phyloP scores from a whole-genome alignment of 1,140 invertebrate species.

The Zaprionus vittiger region DNA sequence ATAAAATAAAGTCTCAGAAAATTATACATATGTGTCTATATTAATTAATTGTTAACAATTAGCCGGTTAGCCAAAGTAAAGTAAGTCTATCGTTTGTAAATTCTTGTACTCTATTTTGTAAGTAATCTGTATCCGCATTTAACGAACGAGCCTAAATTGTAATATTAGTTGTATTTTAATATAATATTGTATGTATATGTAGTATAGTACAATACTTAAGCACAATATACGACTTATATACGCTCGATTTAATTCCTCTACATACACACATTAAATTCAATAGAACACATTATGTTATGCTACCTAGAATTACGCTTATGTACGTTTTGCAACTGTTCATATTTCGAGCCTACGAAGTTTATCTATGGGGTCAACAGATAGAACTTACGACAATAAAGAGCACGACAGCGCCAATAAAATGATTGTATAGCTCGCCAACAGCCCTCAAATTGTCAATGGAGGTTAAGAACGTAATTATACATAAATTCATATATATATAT shows the following conservation, averaged over 20 bases:
- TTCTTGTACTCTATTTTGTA: slow-evolving; percentile 16
- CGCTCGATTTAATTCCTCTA: slow-evolving; percentile 37
- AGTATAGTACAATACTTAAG: slow-evolving; percentile 31
- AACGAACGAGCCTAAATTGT: slow-evolving; percentile 29
- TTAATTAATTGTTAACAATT: slow-evolving; percentile 8
- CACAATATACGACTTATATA: slow-evolving; percentile 39
- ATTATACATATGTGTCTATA: not conserved
- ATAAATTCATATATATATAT: slow-evolving; percentile 1
- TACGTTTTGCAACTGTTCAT: slow-evolving; percentile 34
- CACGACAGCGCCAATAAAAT: slow-evolving; percentile 83
- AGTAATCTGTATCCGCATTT: slow-evolving; percentile 13
- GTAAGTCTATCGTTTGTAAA: slow-evolving; percentile 12
- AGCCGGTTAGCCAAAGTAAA: slow-evolving; percentile 3
- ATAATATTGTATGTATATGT: not conserved
- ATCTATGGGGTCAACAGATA: slow-evolving; percentile 61
- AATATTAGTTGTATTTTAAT: slow-evolving; percentile 7
- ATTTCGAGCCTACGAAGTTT: slow-evolving; percentile 54
- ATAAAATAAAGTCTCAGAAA: slow-evolving; percentile 14
- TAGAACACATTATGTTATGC: slow-evolving; percentile 30
- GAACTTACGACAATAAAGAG: slow-evolving; percentile 83
- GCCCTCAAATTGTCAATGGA: slow-evolving; percentile 76
- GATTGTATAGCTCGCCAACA: slow-evolving; percentile 83
- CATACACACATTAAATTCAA: slow-evolving; percentile 46
- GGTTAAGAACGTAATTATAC: slow-evolving; percentile 51
- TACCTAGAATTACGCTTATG: slow-evolving; percentile 43